Conservation (phyloP, 1,140 invertebrate genomes). For the Drosophila lini region DNA sequence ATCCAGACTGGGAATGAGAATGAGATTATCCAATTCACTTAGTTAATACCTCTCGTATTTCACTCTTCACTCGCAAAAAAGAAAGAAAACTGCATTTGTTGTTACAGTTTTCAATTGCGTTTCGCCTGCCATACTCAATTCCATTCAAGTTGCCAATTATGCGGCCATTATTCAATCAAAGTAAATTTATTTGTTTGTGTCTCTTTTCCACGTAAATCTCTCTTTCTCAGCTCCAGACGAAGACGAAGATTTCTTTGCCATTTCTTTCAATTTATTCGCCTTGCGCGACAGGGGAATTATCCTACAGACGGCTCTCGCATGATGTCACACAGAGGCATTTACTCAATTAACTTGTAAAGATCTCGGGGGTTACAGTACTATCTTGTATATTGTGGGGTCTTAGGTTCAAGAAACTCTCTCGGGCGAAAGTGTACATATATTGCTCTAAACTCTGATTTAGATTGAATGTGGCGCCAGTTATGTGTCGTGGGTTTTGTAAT, state of each 20-base stretch:
- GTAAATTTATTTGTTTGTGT: constrained; percentile 84
- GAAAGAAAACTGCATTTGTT: constrained; percentile 27
- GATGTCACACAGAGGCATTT: constrained; percentile 69
- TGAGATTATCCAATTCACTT: constrained; percentile 82
- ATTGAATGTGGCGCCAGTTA: constrained; percentile 62
- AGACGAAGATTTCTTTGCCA: constrained; percentile 20
- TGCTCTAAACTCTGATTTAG: constrained; percentile 47
- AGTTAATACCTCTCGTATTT: constrained; percentile 57
- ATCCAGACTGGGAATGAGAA: constrained; percentile 44
- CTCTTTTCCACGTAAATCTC: constrained; percentile 80
- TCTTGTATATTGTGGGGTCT: constrained; percentile 9
- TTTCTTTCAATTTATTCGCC: constrained; percentile 78
- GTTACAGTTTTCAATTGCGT: constrained; percentile 69
- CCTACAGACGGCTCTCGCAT: constrained; percentile 40
- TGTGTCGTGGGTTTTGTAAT: constrained; percentile 30
- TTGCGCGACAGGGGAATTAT: constrained; percentile 71
- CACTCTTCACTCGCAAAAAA: neutral
- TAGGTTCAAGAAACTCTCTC: constrained; percentile 73
- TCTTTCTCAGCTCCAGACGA: constrained; percentile 19
- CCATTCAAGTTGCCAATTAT: constrained; percentile 84
- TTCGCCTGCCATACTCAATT: constrained; percentile 84
- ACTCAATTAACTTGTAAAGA: constrained; percentile 56
- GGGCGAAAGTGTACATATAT: constrained; percentile 4
- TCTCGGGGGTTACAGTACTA: neutral
- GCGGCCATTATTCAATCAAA: constrained; percentile 84